Conservation (phyloP, 2,797 vertebrate species). For the Sandelia bainsii region DNA sequence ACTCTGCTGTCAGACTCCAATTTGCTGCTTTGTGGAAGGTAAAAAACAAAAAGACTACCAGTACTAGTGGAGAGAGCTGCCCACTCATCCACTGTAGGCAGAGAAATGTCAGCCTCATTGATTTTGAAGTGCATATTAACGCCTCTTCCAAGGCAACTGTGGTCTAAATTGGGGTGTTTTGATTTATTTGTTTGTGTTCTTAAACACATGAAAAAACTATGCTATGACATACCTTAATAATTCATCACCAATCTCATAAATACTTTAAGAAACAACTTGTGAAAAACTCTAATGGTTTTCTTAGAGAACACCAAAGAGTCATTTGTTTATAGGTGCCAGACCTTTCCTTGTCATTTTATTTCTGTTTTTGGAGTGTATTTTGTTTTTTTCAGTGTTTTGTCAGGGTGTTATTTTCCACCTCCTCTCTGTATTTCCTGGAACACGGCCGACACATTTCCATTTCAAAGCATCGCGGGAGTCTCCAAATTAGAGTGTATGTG, state of each 20-base stretch:
- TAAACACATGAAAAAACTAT: neutral
- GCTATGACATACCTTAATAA: constrained; percentile 19
- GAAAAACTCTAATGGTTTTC: constrained; percentile 14
- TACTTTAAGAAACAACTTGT: constrained; percentile 6
- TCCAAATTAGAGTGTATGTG: constrained; percentile 9
- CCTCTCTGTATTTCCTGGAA: constrained; percentile 50
- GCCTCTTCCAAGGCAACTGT: neutral
- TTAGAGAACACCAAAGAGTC: constrained; percentile 8
- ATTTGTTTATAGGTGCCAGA: constrained; percentile 27
- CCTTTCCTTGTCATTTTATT: constrained; percentile 17
- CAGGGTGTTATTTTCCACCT: constrained; percentile 24
- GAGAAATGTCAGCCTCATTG: neutral
- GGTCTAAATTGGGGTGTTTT: neutral
- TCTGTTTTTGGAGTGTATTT: constrained; percentile 17
- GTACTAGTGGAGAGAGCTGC: neutral
- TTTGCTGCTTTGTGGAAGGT: constrained; percentile 10
- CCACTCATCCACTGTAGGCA: constrained; percentile 2
- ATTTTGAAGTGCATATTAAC: neutral
- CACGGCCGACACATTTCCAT: constrained; percentile 62
- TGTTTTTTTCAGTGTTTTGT: constrained; percentile 23
- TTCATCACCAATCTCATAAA: constrained; percentile 14
- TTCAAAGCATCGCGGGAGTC: constrained; percentile 60
- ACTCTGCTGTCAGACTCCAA: constrained; percentile 21
- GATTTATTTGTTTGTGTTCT: neutral
- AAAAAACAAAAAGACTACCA: neutral